Conservation (phyloP, 1,140 invertebrate species). For the Bombus cullumanus region DNA sequence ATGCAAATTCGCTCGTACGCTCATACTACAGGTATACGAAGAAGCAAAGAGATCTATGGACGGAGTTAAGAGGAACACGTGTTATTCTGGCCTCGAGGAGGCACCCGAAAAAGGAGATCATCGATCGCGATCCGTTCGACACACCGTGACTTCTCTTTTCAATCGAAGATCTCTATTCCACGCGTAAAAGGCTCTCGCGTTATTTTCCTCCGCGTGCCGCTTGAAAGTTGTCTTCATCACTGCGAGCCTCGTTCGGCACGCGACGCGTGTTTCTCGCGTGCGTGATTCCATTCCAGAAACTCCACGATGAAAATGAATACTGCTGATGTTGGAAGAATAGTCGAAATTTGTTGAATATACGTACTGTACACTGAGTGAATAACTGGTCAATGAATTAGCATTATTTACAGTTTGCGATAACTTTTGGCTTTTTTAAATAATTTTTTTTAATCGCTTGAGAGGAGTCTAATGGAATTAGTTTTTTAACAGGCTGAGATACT, state of each 20-base stretch:
- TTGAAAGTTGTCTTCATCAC: constrained; percentile 17
- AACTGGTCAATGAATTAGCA: background rate
- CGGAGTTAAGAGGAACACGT: constrained; percentile 35
- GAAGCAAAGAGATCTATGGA: background rate
- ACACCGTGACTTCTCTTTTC: constrained; percentile 27
- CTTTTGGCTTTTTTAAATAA: background rate
- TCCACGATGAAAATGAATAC: background rate
- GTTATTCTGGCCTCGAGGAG: constrained; percentile 49
- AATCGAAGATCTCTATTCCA: constrained; percentile 38
- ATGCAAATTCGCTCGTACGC: constrained; percentile 60
- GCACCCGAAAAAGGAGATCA: constrained; percentile 53
- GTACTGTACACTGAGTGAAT: background rate
- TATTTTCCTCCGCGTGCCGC: constrained; percentile 28
- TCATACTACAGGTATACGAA: background rate
- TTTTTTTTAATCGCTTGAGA: no score
- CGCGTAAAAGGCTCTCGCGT: constrained; percentile 11
- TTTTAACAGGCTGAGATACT: no score
- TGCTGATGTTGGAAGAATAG: background rate
- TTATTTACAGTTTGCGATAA: background rate
- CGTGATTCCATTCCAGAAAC: background rate
- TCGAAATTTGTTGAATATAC: background rate
- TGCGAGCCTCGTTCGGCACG: constrained; percentile 5
- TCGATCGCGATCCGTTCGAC: constrained; percentile 52
- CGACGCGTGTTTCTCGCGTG: background rate
- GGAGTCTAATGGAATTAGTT: no score